phyloP scores from a whole-genome alignment of 2,797 vertebrate genomes.

The Phylloscopus collybita region DNA sequence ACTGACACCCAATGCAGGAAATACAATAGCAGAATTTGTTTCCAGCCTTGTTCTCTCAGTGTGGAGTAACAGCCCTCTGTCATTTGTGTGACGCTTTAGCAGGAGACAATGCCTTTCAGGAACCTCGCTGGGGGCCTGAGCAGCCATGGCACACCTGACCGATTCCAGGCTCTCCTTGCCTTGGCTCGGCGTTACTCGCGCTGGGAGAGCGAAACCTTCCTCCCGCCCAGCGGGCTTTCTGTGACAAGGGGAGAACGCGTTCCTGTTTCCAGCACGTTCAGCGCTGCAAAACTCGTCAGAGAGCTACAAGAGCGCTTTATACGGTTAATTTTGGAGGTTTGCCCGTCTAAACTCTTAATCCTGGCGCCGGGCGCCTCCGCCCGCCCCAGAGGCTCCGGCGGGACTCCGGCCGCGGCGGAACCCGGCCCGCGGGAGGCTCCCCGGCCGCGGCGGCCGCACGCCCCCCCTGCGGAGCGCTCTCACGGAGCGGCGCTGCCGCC shows the following conservation, averaged over 20 bases:
- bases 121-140: fast-evolving
- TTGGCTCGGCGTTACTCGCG: fast-evolving
- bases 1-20: fast-evolving
- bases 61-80: fast-evolving
- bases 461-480: too few species aligned
- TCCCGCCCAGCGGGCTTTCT: not conserved
- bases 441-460: not conserved
- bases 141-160: not conserved
- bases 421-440: not conserved
- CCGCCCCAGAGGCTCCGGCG: not conserved
- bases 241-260: not conserved
- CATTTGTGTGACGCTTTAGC: fast-evolving
- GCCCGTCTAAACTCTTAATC: not conserved
- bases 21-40: not conserved
- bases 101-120: not conserved
- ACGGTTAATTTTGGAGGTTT: not conserved
- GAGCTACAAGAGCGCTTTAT: not conserved
- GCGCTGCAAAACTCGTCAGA: not conserved
- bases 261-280: not conserved
- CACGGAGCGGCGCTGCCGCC: not conserved
- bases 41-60: fast-evolving
- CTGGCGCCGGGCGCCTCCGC: not conserved
- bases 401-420: not conserved
- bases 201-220: not conserved
- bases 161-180: fast-evolving